Conservation (phyloP, 1,140 invertebrate species). For the Brachionus paranguensis region DNA sequence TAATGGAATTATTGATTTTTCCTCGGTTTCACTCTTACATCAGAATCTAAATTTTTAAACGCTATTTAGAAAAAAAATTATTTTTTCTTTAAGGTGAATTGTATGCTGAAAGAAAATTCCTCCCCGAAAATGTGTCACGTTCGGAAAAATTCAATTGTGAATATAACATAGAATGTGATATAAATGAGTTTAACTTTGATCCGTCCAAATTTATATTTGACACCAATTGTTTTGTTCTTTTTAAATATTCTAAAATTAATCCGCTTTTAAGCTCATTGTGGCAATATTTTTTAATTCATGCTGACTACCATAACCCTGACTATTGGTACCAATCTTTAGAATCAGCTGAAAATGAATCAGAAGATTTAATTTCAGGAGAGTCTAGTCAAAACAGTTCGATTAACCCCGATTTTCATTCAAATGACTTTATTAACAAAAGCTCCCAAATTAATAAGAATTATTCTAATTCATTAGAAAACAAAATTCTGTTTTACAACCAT, state of each 20-base stretch:
- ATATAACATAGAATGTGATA: neutral
- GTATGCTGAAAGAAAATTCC: neutral
- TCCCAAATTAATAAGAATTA: neutral
- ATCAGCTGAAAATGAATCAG: neutral
- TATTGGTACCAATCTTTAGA: constrained; percentile 16
- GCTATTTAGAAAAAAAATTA: neutral
- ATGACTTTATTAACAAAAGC: neutral
- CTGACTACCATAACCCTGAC: neutral
- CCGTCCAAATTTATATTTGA: neutral
- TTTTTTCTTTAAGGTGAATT: neutral
- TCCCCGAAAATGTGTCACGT: neutral
- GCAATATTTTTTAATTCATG: constrained; percentile 5
- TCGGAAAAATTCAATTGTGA: neutral
- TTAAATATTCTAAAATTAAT: constrained; percentile 14
- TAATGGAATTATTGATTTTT: too few relatives aligned
- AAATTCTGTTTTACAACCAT: neutral
- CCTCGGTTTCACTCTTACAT: too few relatives aligned
- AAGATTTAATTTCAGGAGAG: neutral
- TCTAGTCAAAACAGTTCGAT: constrained; percentile 24
- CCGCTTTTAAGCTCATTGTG: neutral
- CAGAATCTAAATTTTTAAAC: too few relatives aligned
- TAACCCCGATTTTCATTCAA: neutral
- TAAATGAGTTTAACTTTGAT: neutral
- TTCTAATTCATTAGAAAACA: neutral
- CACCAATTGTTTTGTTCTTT: neutral